These are phyloP conservation scores for Kryptolebias ocellatus DNA, from an alignment of 2,797 vertebrate species.

Conservation along the genomic window DNA sequence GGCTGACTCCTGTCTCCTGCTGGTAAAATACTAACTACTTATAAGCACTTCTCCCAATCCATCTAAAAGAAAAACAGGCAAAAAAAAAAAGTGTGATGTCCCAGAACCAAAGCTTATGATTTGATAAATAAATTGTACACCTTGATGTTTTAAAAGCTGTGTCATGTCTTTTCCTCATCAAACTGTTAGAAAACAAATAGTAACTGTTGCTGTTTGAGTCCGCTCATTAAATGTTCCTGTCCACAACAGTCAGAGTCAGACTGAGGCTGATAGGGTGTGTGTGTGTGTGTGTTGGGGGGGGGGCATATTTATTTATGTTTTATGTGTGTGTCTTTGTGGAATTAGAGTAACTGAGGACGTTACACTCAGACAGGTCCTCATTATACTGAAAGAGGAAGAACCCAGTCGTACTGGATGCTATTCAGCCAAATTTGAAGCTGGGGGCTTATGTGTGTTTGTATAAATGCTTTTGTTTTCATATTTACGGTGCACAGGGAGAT, in stretches of 20 bases:
- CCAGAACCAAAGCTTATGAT: background rate
- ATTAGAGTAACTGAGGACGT: conserved; percentile 53
- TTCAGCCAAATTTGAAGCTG: conserved; percentile 56
- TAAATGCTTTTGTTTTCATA: conserved; percentile 15
- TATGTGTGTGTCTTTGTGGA: conserved; percentile 42
- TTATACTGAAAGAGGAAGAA: conserved; percentile 67
- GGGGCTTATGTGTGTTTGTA: background rate
- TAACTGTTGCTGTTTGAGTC: conserved; percentile 64
- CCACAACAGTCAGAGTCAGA: conserved; percentile 57
- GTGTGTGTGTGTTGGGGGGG: background rate
- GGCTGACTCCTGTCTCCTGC: background rate
- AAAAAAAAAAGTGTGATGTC: background rate
- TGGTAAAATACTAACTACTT: background rate
- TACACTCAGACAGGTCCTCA: conserved; percentile 68
- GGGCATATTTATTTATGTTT: conserved; percentile 42
- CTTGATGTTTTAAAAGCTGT: background rate
- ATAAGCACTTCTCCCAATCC: background rate
- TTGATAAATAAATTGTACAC: no score
- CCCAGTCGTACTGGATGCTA: conserved; percentile 47
- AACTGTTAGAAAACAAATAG: background rate
- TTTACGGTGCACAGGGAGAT: conserved; percentile 12
- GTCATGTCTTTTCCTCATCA: background rate
- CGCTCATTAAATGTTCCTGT: conserved; percentile 64
- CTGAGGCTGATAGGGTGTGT: conserved; percentile 18
- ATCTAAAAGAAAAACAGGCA: background rate